These are phyloP conservation scores for Archivesica marissinica DNA, from an alignment of 1,140 invertebrate species.

Conservation along the genomic window DNA sequence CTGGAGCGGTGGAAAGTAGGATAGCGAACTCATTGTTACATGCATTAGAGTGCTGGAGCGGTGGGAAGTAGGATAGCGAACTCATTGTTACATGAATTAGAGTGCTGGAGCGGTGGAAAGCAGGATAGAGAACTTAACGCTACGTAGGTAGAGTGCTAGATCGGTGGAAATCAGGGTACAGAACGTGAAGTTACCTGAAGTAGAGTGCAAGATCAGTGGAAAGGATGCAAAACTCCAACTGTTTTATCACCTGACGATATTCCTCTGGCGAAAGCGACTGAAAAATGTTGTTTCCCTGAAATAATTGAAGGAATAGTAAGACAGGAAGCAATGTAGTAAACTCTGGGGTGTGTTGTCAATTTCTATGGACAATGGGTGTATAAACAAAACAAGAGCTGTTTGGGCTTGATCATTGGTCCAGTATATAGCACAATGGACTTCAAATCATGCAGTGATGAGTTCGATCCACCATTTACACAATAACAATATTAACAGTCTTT, in stretches of 20 bases:
- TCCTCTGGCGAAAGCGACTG: conserved; percentile 94
- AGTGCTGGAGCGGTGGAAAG: no score
- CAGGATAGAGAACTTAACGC: no score
- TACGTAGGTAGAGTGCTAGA: background rate
- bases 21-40: no score
- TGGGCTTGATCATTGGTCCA: background rate
- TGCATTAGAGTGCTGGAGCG: no score
- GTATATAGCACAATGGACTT: no score
- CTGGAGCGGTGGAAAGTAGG: no score
- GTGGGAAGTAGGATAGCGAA: no score
- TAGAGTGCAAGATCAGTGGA: conserved; percentile 98
- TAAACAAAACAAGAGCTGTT: background rate
- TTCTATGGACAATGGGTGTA: background rate
- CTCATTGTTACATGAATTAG: no score
- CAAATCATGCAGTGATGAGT: no score
- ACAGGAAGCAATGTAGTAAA: background rate
- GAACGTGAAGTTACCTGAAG: conserved; percentile 90
- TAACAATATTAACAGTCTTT: no score
- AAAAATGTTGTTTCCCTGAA: conserved; percentile 91
- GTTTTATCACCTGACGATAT: conserved; percentile 94
- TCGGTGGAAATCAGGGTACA: no score
- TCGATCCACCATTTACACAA: no score
- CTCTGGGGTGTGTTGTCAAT: background rate
- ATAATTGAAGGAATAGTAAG: background rate
- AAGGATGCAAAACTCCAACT: conserved; percentile 94